Evolutionary conservation across 2,797 vertebrate species (phyloP).

Genomic region (Acipenser oxyrinchus): DNA sequence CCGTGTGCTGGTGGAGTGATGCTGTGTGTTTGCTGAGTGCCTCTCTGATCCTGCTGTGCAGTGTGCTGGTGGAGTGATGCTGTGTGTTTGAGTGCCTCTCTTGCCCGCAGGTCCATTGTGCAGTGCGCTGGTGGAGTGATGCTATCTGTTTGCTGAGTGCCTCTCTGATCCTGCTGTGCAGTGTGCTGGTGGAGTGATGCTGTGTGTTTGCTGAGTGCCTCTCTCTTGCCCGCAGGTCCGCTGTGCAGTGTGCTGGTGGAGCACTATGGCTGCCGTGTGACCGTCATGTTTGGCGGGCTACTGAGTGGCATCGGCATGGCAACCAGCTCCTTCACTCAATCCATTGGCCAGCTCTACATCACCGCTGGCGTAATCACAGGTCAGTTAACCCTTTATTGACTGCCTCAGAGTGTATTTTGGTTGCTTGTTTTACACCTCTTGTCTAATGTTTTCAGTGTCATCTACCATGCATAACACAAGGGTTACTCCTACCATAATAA

Average conservation of each 20-base stretch:
- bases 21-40: no score
- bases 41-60: constrained; percentile 38
- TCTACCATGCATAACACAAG: no score
- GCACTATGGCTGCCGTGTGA: constrained; percentile 71
- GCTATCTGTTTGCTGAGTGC: no score
- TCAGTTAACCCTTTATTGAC: constrained; percentile 37
- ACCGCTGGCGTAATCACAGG: constrained; percentile 80
- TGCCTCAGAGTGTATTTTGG: no score
- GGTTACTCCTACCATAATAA: no score
- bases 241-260: constrained; percentile 82
- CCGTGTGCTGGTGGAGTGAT: constrained; percentile 70
- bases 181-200: constrained; percentile 27
- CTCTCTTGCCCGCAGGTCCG: constrained; percentile 60
- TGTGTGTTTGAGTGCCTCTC: not conserved
- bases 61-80: constrained; percentile 47
- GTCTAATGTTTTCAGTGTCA: no score
- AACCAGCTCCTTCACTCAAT: constrained; percentile 70
- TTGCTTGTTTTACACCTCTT: no score
- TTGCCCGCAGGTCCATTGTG: constrained; percentile 75
- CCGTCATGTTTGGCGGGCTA: constrained; percentile 78
- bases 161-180: constrained; percentile 55
- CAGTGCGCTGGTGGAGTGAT: constrained; percentile 65
- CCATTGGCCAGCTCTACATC: constrained; percentile 74
- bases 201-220: not conserved
- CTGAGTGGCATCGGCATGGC: constrained; percentile 83